Percentiles rank a stretch among this genome's conserved stretches.
phyloP scores from a whole-genome alignment of 2,888 invertebrate genomes.

The Epiblema foenella region DNA sequence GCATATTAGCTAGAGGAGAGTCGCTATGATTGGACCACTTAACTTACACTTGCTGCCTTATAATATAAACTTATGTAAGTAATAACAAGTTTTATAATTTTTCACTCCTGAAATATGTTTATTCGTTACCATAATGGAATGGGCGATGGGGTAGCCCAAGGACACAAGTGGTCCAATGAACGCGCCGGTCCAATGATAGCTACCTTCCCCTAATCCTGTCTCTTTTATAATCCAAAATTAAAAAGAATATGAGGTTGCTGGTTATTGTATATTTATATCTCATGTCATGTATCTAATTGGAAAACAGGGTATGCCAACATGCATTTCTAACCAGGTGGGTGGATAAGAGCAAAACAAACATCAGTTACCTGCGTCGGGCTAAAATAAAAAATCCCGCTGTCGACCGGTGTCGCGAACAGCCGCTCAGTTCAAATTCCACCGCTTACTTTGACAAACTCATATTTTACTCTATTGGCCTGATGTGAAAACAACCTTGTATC shows the following conservation, averaged over 20 bases:
- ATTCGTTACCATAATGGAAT: too few species aligned
- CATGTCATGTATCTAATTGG: conserved; percentile 56
- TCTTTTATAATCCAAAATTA: not conserved
- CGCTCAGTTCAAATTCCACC: conserved; percentile 66
- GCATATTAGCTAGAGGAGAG: too few species aligned
- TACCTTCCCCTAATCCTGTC: too few species aligned
- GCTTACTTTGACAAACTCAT: not conserved
- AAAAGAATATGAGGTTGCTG: not conserved
- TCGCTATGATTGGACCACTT: too few species aligned
- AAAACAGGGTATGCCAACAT: conserved; percentile 55
- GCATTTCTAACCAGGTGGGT: conserved; percentile 39
- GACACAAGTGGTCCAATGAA: too few species aligned
- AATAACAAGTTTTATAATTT: too few species aligned
- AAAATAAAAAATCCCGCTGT: conserved; percentile 77
- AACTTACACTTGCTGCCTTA: too few species aligned
- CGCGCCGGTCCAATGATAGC: too few species aligned
- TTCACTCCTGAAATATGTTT: too few species aligned
- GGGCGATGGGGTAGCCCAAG: too few species aligned
- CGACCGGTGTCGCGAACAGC: conserved; percentile 76
- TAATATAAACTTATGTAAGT: too few species aligned
- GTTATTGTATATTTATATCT: conserved; percentile 6
- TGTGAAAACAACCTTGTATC: not conserved
- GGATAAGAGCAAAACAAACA: conserved; percentile 56
- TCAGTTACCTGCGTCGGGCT: conserved; percentile 58
- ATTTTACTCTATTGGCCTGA: not conserved